phyloP scores from a whole-genome alignment of 2,888 invertebrate genomes.

The Dicyrtoma fusca region DNA sequence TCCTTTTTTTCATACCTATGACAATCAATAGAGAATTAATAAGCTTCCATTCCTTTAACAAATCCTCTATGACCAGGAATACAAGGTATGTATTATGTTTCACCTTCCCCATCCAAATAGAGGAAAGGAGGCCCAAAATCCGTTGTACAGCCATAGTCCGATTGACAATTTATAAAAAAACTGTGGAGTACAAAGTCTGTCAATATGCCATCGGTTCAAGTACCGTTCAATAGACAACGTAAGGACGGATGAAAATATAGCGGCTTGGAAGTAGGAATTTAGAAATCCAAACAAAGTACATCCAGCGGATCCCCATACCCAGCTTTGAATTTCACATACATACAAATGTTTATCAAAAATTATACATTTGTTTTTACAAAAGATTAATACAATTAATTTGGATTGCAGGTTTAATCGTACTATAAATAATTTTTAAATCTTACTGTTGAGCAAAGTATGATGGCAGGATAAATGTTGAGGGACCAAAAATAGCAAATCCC shows the following conservation, averaged over 20 bases:
- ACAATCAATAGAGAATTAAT: conserved; percentile 2
- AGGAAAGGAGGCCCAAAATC: conserved; percentile 63
- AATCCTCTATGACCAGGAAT: not conserved
- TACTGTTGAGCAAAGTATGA: conserved; percentile 22
- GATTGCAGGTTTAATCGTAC: not conserved
- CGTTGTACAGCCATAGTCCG: conserved; percentile 62
- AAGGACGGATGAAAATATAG: conserved; percentile 64
- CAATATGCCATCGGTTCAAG: conserved; percentile 62
- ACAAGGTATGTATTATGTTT: not conserved
- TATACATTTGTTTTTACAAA: not conserved
- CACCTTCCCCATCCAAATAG: conserved; percentile 62
- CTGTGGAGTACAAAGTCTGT: conserved; percentile 57
- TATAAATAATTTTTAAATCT: not conserved
- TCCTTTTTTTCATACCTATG: conserved; percentile 18
- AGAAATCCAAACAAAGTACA: conserved; percentile 66
- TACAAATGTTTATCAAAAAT: not conserved
- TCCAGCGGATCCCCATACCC: conserved; percentile 64
- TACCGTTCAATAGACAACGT: conserved; percentile 64
- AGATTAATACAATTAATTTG: too few species aligned
- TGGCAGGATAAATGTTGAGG: conserved; percentile 16
- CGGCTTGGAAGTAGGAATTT: conserved; percentile 65
- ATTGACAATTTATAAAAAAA: conserved; percentile 47
- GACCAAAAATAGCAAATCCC: conserved; percentile 19
- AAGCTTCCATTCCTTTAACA: not conserved
- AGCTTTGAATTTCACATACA: conserved; percentile 60